Base-by-base conservation (phyloP, 2,113 vertebrate genomes). In the Orthochromis indermauri region DNA sequence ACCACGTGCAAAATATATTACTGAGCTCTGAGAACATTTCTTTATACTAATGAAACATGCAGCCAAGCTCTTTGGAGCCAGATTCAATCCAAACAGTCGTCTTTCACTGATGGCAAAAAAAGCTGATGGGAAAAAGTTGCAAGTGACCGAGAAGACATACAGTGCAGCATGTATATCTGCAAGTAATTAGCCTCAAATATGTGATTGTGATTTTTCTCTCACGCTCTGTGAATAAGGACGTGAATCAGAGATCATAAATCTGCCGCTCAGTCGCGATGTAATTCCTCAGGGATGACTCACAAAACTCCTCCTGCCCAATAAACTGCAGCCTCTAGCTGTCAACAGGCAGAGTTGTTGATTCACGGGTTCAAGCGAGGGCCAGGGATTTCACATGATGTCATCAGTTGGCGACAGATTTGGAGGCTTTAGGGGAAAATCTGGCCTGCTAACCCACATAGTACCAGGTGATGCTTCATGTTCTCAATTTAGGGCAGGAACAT, bases 301-400 rank as follows among this genome's bases (percentile, higher is more conserved):
- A 85, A 78, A 80, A 42, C 80, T 85, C 76, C 81, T 73, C 66
- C 26, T 59, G 28, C 42, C 51, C 73, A 81, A 57, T 49, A 82
- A 79, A 59, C 59, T 26, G 55, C 81, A 55, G 40, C 87, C 53
- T 84, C 54, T 28, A 82, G 89, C 81, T 89, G 89, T 89, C 88
- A 66, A 71, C 45, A 40, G 24, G 80, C 49, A 2, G 35, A 87
- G 86, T 33, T 7, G 14, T 63, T 81, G 85, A 92, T 91, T 92
- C 76, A 90, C 40, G 35, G 71, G 78, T 89, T 90, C 87, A 87
- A 35, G 66, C 5, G 3, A 53, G 40, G 89, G 89, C 80, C 86
- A 89, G 40, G 55, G 79, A 81, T 87, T 87, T 87, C 84, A 59
- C 76, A 55, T 80, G 85, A 88, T 40, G 66, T 90, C 91, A 90